A percentile compares a stretch with the other conserved stretches of the same genome.
phyloP scores from a whole-genome alignment of 23 tunicate genomes.

The Corella eumyota region DNA sequence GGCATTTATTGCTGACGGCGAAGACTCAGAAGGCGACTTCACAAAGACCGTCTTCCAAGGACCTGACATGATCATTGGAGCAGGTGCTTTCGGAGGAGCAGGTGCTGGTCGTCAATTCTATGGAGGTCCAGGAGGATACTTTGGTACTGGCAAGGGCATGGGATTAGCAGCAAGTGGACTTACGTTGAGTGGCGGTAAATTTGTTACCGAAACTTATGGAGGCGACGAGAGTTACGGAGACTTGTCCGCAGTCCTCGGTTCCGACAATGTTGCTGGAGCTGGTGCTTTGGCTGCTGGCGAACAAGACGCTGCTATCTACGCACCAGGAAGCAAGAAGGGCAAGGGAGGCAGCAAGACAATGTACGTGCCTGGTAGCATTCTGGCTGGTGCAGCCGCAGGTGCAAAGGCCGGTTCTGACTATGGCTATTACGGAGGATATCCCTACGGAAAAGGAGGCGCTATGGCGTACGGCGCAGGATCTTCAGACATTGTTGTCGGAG shows the following conservation, averaged over 20 bases:
- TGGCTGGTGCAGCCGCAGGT: constrained; percentile 11
- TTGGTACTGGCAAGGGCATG: constrained; percentile 4
- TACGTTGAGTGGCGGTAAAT: neutral
- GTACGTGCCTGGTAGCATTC: constrained; percentile 5
- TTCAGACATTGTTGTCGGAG: constrained; percentile 10
- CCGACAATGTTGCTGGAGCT: constrained; percentile 15
- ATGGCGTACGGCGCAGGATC: constrained; percentile 3
- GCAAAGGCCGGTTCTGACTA: constrained; percentile 4
- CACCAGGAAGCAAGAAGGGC: constrained; percentile 5
- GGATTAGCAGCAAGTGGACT: constrained; percentile 3
- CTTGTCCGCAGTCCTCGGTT: constrained; percentile 1
- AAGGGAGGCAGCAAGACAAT: constrained; percentile 5
- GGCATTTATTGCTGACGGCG: constrained; percentile 13
- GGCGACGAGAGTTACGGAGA: neutral
- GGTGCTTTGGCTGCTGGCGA: constrained; percentile 4
- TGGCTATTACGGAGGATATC: constrained; percentile 6
- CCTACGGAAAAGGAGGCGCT: constrained; percentile 1
- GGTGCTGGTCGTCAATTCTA: neutral
- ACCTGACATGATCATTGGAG: constrained; percentile 3
- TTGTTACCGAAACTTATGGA: constrained; percentile 1
- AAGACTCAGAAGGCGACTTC: constrained; percentile 8
- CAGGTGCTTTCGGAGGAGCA: constrained; percentile 6
- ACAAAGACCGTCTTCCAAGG: constrained; percentile 5
- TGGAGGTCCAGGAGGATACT: constrained; percentile 1
- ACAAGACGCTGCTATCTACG: constrained; percentile 5